Evolutionary conservation across 2,888 invertebrate genomes (phyloP).

Genomic region (Desoria tigrina): DNA sequence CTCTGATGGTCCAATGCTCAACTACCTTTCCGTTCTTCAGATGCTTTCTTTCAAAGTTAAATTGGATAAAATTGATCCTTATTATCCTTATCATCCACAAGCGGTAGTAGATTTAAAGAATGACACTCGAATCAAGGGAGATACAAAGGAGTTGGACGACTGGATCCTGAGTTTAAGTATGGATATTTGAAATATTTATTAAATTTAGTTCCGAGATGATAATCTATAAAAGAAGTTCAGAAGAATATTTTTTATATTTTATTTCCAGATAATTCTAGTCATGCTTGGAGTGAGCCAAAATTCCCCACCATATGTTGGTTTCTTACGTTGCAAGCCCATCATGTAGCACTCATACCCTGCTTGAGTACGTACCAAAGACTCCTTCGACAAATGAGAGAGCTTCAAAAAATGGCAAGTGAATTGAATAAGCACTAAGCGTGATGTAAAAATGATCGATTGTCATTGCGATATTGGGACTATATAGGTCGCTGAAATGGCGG

Average conservation of each 20-base stretch:
- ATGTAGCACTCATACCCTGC: constrained; percentile 85
- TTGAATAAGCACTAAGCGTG: not conserved
- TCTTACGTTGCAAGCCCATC: constrained; percentile 89
- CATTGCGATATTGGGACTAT: not conserved
- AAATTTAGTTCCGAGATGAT: constrained; percentile 8
- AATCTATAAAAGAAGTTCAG: constrained; percentile 4
- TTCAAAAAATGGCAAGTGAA: constrained; percentile 72
- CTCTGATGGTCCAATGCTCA: constrained; percentile 94
- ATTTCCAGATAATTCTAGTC: constrained; percentile 55
- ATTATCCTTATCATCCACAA: constrained; percentile 83
- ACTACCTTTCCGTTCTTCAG: constrained; percentile 86
- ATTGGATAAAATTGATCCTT: constrained; percentile 82
- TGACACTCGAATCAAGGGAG: constrained; percentile 76
- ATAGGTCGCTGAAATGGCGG: constrained; percentile 71
- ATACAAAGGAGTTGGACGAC: constrained; percentile 75
- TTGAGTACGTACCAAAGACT: constrained; percentile 79
- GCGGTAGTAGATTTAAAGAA: constrained; percentile 72
- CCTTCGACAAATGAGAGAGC: constrained; percentile 74
- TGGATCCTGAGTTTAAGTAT: constrained; percentile 71
- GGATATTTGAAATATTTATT: constrained; percentile 42
- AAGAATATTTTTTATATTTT: constrained; percentile 8
- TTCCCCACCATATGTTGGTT: constrained; percentile 98
- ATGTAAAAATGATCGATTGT: not conserved
- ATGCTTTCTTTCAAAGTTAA: constrained; percentile 85
- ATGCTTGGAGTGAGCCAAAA: constrained; percentile 75